Evolutionary conservation across 1,140 invertebrate species (phyloP).

Genomic region (Anoplophora glabripennis): DNA sequence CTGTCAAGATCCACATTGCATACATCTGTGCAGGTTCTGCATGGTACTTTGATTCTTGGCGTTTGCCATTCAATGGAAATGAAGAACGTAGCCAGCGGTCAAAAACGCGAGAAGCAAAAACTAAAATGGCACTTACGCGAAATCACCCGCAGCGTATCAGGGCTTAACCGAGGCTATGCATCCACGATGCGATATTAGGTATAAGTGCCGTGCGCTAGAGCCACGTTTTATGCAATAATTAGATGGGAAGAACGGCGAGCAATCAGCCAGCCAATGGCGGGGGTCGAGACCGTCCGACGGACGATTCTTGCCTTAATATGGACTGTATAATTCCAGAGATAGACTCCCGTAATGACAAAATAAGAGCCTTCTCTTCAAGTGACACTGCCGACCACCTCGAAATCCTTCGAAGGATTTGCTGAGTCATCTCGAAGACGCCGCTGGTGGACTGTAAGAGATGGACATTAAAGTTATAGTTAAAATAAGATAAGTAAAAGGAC

Average conservation of each 20-base stretch:
- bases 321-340: slow-evolving; percentile 44
- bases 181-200: slow-evolving; percentile 24
- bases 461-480: slow-evolving; percentile 45
- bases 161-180: neutral
- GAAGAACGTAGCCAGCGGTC: too few relatives aligned
- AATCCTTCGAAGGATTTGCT: neutral
- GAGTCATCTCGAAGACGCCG: neutral
- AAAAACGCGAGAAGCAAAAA: too few relatives aligned
- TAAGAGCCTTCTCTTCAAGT: slow-evolving; percentile 40
- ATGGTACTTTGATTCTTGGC: too few relatives aligned
- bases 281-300: slow-evolving; percentile 18
- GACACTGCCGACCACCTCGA: slow-evolving; percentile 26
- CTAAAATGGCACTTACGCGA: too few relatives aligned
- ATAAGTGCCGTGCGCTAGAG: slow-evolving; percentile 25
- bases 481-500: slow-evolving; percentile 49
- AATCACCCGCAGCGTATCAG: too few relatives aligned
- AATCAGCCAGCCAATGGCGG: slow-evolving; percentile 34
- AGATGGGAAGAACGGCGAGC: slow-evolving; percentile 24
- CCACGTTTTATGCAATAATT: slow-evolving; percentile 32
- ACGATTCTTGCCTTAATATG: slow-evolving; percentile 21
- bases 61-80: too few relatives aligned
- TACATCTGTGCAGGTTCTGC: too few relatives aligned
- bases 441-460: slow-evolving; percentile 37
- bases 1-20: too few relatives aligned
- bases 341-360: slow-evolving; percentile 48